These are phyloP conservation scores for Hemithea aestivaria DNA, from an alignment of 2,888 invertebrate genomes.

Conservation along the genomic window DNA sequence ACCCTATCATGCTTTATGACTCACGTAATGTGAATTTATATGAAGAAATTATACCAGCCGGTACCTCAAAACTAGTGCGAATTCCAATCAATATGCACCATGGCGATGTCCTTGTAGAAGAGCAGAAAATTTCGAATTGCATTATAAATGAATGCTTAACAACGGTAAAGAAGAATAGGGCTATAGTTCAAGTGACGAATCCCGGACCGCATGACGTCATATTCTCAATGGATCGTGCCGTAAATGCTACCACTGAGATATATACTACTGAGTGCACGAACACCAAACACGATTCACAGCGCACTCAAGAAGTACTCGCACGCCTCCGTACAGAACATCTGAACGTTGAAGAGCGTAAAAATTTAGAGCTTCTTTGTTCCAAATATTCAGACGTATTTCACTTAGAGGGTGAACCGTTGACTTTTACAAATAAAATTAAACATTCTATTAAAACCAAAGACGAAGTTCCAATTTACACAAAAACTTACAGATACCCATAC, in stretches of 20 bases:
- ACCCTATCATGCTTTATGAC: constrained; percentile 22
- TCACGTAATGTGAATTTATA: constrained; percentile 27
- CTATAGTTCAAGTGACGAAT: constrained; percentile 25
- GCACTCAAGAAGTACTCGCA: constrained; percentile 22
- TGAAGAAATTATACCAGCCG: constrained; percentile 29
- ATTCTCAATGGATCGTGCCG: constrained; percentile 25
- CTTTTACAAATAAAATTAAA: constrained; percentile 14
- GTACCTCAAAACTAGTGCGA: constrained; percentile 23
- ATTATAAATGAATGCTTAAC: constrained; percentile 27
- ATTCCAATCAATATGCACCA: constrained; percentile 22
- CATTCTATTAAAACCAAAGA: constrained; percentile 10
- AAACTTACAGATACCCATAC: constrained; percentile 15
- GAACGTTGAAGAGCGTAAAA: constrained; percentile 30
- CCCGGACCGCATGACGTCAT: no score
- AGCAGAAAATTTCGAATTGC: constrained; percentile 28
- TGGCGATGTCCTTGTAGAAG: constrained; percentile 21
- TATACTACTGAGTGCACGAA: no score
- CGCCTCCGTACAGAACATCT: constrained; percentile 33
- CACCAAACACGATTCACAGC: constrained; percentile 24
- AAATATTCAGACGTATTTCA: constrained; percentile 27
- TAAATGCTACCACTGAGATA: constrained; percentile 19
- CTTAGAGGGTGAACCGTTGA: constrained; percentile 18
- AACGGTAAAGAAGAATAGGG: constrained; percentile 24
- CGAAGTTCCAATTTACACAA: constrained; percentile 15
- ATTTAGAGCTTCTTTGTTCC: constrained; percentile 22